Conservation (phyloP, 2,888 invertebrate species). For the Ennomos erosarius region DNA sequence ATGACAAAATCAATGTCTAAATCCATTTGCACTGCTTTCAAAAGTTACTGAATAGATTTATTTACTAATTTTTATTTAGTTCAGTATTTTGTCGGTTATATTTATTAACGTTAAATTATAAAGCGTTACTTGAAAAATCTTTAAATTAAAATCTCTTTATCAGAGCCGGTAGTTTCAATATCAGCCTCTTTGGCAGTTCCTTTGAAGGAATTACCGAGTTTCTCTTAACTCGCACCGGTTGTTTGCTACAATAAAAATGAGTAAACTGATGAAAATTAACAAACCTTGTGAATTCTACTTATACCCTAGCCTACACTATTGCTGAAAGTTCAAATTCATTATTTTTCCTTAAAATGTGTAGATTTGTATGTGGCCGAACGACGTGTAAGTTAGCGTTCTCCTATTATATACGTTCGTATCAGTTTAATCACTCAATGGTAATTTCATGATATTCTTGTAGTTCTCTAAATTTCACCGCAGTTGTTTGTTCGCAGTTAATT, state of each 20-base stretch:
- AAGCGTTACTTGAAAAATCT: too few species aligned
- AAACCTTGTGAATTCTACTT: slow-evolving; percentile 79
- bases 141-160: too few species aligned
- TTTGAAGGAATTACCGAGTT: slow-evolving; percentile 58
- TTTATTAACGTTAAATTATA: too few species aligned
- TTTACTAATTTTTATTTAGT: too few species aligned
- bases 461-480: slow-evolving; percentile 30
- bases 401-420: too few species aligned
- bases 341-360: slow-evolving; percentile 54
- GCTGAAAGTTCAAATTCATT: slow-evolving; percentile 45
- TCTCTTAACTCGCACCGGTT: slow-evolving; percentile 70
- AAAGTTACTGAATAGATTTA: too few species aligned
- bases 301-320: too few species aligned
- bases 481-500: slow-evolving; percentile 51
- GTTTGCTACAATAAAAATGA: slow-evolving; percentile 70
- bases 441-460: slow-evolving; percentile 10
- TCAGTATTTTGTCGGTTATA: too few species aligned
- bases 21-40: too few species aligned
- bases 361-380: slow-evolving; percentile 53
- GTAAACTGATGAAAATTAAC: slow-evolving; percentile 77
- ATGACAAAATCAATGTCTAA: neutral
- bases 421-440: slow-evolving; percentile 6
- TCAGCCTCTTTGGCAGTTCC: too few species aligned
- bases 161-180: too few species aligned
- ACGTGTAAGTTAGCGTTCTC: slow-evolving; percentile 33